Evolutionary conservation across 2,888 invertebrate species (phyloP).

Genomic region (Sesamia inferens): DNA sequence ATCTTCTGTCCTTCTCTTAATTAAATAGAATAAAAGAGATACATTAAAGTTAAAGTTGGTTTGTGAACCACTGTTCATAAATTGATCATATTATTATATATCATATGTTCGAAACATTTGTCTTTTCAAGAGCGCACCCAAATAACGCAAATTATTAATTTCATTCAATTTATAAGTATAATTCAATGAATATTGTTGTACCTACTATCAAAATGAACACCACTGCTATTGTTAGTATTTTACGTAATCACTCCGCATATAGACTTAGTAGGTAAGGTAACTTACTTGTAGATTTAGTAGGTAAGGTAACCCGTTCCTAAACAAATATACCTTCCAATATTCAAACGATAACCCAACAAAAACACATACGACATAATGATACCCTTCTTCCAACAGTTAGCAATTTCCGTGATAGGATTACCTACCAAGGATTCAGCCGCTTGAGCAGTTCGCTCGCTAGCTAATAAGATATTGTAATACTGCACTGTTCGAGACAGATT

Average conservation of each 20-base stretch:
- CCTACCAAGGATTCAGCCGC: constrained; percentile 34
- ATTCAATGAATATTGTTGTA: too few species aligned
- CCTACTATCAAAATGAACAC: too few species aligned
- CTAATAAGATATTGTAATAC: constrained; percentile 53
- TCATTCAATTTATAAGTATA: too few species aligned
- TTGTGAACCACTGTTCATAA: too few species aligned
- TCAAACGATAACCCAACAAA: constrained; percentile 11
- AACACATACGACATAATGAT: constrained; percentile 11
- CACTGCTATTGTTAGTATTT: neutral
- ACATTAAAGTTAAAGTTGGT: too few species aligned
- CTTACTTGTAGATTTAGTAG: neutral
- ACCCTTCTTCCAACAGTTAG: constrained; percentile 27
- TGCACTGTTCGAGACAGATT: constrained; percentile 33
- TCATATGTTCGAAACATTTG: neutral
- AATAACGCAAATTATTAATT: neutral
- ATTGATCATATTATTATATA: too few species aligned
- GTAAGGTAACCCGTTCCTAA: neutral
- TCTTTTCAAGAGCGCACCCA: neutral
- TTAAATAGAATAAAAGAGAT: too few species aligned
- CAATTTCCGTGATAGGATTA: constrained; percentile 53
- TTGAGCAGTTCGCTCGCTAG: constrained; percentile 29
- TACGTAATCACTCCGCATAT: neutral
- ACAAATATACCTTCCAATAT: neutral
- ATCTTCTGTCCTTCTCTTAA: too few species aligned
- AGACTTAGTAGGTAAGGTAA: too few species aligned